Base-by-base conservation (phyloP, 2,797 vertebrate genomes). In the Protonibea diacanthus region DNA sequence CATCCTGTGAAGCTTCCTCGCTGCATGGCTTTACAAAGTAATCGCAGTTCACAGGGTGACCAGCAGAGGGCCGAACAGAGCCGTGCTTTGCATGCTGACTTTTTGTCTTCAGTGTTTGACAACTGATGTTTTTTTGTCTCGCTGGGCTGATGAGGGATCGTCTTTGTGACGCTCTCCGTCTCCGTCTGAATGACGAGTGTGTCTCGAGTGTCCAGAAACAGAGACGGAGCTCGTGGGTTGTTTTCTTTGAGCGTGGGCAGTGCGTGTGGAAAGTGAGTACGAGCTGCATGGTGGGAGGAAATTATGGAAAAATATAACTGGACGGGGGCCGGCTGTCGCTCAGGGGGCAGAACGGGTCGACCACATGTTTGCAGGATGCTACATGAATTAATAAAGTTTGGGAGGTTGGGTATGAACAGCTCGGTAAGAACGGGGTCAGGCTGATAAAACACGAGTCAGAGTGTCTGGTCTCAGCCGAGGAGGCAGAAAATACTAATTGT, bases 41-140 rank as follows among this genome's bases (percentile, higher is more conserved):
- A 53, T 55, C 13, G 78, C 73, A 81, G 58, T 86, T 81, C 74
- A 69, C 8, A 5, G 12, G 57, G 71, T 86, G 75, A 67, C 89
- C 91, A 89, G 84, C 70, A 92, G 91, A 62, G 85, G 89, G 85
- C 55, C 17, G 49, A 66, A 52, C 13, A 65, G 45, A 75, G 4
- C 69, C 1, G 0, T 8, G 33, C 15, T 63, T 21, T 11, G 29
- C 21, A 61, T 10, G 15, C 18, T 20, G 42, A 21, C 33, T 33
- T 4, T 6, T n/a, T 40, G 27, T 42, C 18, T 55, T 20, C 14
- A 53, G 17, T 29, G 27, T 47, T 61, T n/a, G 61, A 68, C 25
- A 42, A 51, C 51, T 29, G 51, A 52, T 52, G 21, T 57, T 42
- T 65, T 47, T 76, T 33, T 33, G 86, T 81, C 56, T 33, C 52